Evolutionary conservation across 1,140 invertebrate genomes (phyloP), one percentile per base, ranked within the genome.

Genomic region (Hormaphis cornu): DNA sequence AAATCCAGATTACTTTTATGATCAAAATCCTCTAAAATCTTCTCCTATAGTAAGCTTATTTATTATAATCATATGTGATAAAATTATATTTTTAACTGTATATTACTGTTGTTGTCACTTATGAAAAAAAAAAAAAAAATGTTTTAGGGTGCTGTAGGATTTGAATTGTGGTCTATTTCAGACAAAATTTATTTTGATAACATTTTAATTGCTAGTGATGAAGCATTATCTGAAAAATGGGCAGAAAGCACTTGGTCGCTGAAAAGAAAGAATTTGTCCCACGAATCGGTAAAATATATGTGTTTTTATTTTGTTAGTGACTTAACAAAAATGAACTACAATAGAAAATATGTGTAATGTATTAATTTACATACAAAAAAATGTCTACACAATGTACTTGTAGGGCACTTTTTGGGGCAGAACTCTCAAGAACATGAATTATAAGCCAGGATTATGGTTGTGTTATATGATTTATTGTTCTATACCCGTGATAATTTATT

Each of bases 151-250:
- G 94, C 94, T 70, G 81, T 99, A 72, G 96, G 95, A 37, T 87
- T 99, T 77, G 97, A 99, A 79, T 79, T 99, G 40, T 99, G 97
- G 97, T 95, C 95, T 0, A 98, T 99, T 91, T 95, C 92, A 0
- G 87, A 91, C 73, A 85, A 88, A 74, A 92, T 99, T 74, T 81
- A 91, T 46, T 97, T 96, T 80, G 97, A 99, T 79, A 99, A 99
- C 79, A 83, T 99, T 35, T 81, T 99, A 40, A 85, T 99, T 69
- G 91, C 94, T 1, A 91, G 97, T 78, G 87, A 91, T 74, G 79
- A 86, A 70, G 80, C 79, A n/a, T 83, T 90, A 1, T 91, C 93
- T 2, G 82, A 87, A 37, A 80, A 87, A 53, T 97, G 90, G 86
- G 87, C 94, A 12, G 80, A 81, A 59, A 85, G 89, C 71, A 95